Evolutionary conservation across 2,888 invertebrate species (phyloP), one percentile per base, ranked within the genome.

Genomic region (Drosophila limbata): DNA sequence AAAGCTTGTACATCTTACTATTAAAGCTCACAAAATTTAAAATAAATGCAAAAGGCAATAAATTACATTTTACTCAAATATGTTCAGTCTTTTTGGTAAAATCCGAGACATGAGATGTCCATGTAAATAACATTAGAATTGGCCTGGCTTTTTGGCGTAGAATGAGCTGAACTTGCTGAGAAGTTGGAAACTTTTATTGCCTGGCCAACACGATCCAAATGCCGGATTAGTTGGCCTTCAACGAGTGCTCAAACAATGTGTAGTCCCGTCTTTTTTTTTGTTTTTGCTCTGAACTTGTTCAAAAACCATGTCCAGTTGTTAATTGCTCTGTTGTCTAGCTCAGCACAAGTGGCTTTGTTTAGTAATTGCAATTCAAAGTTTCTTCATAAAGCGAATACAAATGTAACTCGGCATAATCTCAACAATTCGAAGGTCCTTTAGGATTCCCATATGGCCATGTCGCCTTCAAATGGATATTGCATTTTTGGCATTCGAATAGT

Each of bases 181-280:
- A 60, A 76, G 79, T 84, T 86, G 50, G 50, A 51, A 84, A 81
- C 84, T 86, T 84, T 84, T 84, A 87, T 84, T 84, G 84, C 79
- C 66, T 53, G 64, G 60, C 68, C 65, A 65, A 69, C 64, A 67
- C 55, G 69, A 60, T 61, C 51, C 51, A 57, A 65, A 35, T 52
- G 69, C 63, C 53, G 76, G 45, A 64, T 70, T 50, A 28, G 60
- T 52, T 79, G 78, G 66, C 79, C 78, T 78, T 75, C 79, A 72
- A 72, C 79, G 59, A 57, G 35, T 33, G 65, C 25, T 47, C 66
- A 72, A 75, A 67, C 56, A 59, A 62, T 63, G 56, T 51, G 15
- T 52, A 61, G 69, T 64, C 51, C 52, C 44, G 6, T 10, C 15
- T 61, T 48, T 37, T 39, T 51, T 59, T 25, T 25, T 25, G 1